phyloP scores from a whole-genome alignment of 2,113 vertebrate genomes.

The Epinephelus cyanopodus region DNA sequence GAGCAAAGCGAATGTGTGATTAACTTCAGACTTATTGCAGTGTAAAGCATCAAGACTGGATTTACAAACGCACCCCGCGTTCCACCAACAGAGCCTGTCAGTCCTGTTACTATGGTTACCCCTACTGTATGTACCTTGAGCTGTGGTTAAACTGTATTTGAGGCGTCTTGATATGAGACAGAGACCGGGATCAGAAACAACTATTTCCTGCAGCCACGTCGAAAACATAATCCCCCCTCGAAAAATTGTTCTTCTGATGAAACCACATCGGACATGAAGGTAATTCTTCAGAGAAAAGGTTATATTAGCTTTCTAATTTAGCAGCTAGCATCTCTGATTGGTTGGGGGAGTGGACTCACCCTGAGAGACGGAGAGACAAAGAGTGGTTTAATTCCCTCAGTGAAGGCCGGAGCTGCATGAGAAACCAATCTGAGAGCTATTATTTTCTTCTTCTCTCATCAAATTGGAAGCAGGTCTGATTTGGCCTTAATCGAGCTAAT shows the following conservation, averaged over 20 bases:
- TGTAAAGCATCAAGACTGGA: no score
- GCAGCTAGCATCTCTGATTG: conserved; percentile 37
- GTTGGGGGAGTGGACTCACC: conserved; percentile 43
- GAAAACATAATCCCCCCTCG: neutral
- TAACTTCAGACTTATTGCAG: no score
- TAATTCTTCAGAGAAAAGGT: conserved; percentile 57
- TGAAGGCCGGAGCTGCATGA: conserved; percentile 63
- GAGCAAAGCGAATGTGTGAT: no score
- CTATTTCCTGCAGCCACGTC: conserved; percentile 11
- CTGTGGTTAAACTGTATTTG: neutral
- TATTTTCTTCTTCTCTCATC: conserved; percentile 71
- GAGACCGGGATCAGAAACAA: neutral
- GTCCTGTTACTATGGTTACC: neutral
- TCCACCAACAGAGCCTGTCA: no score
- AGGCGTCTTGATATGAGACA: neutral
- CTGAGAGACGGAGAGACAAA: conserved; percentile 61
- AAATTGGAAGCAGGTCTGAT: conserved; percentile 76
- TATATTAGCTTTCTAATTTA: conserved; percentile 58
- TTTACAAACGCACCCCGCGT: no score
- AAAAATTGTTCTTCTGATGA: conserved; percentile 50
- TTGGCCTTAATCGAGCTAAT: conserved; percentile 79
- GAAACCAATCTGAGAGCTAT: conserved; percentile 67
- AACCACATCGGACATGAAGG: conserved; percentile 31
- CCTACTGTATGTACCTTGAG: neutral
- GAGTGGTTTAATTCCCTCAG: conserved; percentile 71